Conservation (phyloP, 1,140 invertebrate genomes). For the Drosophila pseudoananassae region DNA sequence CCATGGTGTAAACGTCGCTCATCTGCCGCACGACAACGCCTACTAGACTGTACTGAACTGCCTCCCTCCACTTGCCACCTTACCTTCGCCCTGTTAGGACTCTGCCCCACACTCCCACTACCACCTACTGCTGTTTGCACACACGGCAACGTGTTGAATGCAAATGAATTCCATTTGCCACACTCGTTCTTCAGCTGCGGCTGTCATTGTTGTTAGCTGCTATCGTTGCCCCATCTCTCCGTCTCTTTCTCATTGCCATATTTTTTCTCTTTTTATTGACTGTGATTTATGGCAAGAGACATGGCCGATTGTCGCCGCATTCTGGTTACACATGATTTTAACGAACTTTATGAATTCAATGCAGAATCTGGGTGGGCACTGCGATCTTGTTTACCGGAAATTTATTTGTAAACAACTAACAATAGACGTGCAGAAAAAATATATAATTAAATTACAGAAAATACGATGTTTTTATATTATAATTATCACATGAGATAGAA, state of each 20-base stretch:
- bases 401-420: conserved; percentile 21
- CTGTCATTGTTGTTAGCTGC: conserved; percentile 43
- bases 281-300: conserved; percentile 39
- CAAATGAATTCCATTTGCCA: conserved; percentile 71
- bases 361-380: conserved; percentile 1
- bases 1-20: conserved; percentile 54
- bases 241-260: not conserved
- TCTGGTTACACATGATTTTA: conserved; percentile 44
- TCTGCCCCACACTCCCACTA: not conserved
- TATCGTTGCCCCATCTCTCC: conserved; percentile 2
- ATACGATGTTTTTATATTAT: no score
- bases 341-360: conserved; percentile 36
- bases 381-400: conserved; percentile 27
- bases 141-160: conserved; percentile 75
- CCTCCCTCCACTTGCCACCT: no score
- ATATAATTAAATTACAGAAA: not conserved
- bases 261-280: conserved; percentile 5
- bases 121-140: conserved; percentile 43
- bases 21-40: conserved; percentile 32
- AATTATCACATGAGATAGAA: no score
- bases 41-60: not conserved
- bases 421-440: conserved; percentile 1
- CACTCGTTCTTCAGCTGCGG: conserved; percentile 27
- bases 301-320: conserved; percentile 41
- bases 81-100: no score